A percentile compares a stretch with the other conserved stretches of the same genome.
Evolutionary conservation across 2,888 invertebrate genomes (phyloP).

Genomic region (Agrotis puta): DNA sequence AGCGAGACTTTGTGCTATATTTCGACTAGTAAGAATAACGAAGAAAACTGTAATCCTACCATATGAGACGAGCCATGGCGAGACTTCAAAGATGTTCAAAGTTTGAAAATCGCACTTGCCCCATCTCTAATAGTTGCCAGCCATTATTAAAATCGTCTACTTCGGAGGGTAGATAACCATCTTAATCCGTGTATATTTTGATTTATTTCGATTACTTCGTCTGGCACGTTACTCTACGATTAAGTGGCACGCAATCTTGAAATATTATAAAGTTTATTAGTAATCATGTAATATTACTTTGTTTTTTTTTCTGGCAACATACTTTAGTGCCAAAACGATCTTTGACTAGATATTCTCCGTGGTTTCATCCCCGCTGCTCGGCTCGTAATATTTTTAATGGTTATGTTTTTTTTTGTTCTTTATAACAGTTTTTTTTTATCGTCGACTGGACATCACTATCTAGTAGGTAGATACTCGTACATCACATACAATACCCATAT

Average conservation of each 20-base stretch:
- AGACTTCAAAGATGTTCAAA: no score
- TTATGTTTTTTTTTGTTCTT: no score
- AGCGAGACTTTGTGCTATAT: no score
- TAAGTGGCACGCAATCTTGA: constrained; percentile 39
- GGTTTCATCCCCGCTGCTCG: no score
- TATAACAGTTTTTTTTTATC: no score
- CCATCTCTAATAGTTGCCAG: not conserved
- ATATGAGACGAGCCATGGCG: no score
- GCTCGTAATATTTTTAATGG: no score
- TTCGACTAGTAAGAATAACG: no score
- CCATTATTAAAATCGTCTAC: constrained; percentile 16
- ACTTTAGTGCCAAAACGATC: not conserved
- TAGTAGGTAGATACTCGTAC: not conserved
- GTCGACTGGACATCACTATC: no score
- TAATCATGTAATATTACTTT: constrained; percentile 5
- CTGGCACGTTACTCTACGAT: constrained; percentile 37
- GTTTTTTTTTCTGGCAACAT: constrained; percentile 1
- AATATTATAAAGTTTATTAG: constrained; percentile 2
- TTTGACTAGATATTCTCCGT: no score
- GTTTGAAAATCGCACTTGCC: no score
- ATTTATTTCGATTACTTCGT: constrained; percentile 38
- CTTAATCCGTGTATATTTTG: constrained; percentile 31
- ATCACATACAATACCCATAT: not conserved
- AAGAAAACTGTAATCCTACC: no score
- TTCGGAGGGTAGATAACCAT: constrained; percentile 47